phyloP scores from a whole-genome alignment of 2,113 vertebrate genomes.

The Micronycteris hirsuta region DNA sequence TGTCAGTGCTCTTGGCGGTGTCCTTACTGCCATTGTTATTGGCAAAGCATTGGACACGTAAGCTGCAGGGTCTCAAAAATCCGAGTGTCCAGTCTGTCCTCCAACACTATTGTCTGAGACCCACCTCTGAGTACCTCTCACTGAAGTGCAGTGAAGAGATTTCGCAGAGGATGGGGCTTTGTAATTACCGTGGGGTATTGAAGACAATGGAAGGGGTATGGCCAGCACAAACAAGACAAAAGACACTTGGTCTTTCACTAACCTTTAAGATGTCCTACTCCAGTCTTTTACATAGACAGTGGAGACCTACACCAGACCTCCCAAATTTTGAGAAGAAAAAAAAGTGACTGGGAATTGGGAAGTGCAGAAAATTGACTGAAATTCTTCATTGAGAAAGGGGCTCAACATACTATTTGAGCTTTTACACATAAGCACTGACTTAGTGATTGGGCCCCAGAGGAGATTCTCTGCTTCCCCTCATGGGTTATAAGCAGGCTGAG shows the following conservation, averaged over 20 bases:
- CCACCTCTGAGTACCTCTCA: neutral
- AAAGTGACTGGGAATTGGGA: neutral
- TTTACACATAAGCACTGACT: neutral
- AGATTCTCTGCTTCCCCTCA: neutral
- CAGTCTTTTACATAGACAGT: neutral
- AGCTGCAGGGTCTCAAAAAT: neutral
- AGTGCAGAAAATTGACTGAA: neutral
- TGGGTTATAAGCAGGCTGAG: neutral
- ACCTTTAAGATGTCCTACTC: neutral
- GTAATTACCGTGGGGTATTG: neutral
- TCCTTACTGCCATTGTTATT: neutral
- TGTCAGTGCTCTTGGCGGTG: neutral
- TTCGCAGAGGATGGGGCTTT: neutral
- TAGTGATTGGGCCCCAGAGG: too few relatives aligned
- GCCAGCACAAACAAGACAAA: neutral
- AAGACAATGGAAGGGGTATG: neutral
- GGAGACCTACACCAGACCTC: neutral
- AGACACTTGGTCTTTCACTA: neutral
- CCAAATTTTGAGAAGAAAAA: neutral
- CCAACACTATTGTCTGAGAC: neutral
- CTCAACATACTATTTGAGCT: neutral
- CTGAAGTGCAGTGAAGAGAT: neutral
- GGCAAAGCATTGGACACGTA: neutral
- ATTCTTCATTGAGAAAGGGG: neutral
- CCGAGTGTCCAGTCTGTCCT: neutral